phyloP scores from a whole-genome alignment of 2,888 invertebrate species.

The Eretmocerus hayati region DNA sequence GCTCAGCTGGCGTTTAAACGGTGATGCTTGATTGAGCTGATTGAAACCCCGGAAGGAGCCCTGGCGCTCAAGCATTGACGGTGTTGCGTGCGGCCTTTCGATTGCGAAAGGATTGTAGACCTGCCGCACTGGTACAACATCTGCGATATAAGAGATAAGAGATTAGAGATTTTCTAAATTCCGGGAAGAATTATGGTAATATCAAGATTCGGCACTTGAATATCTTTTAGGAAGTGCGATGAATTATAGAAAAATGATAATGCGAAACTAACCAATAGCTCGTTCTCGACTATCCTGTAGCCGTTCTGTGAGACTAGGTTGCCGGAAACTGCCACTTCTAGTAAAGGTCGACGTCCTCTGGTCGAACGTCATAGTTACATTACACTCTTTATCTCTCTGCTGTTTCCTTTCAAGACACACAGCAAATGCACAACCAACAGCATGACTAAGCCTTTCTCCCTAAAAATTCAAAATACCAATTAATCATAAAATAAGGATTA shows the following conservation, averaged over 20 bases:
- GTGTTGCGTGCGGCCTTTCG: constrained; percentile 92
- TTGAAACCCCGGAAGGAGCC: constrained; percentile 90
- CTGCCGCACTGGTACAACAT: constrained; percentile 52
- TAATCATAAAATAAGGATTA: too few relatives aligned
- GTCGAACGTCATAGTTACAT: constrained; percentile 88
- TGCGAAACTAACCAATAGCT: constrained; percentile 51
- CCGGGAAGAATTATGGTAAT: too few relatives aligned
- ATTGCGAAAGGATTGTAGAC: constrained; percentile 88
- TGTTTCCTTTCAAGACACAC: constrained; percentile 97
- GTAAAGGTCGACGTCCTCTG: constrained; percentile 87
- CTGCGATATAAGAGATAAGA: too few relatives aligned
- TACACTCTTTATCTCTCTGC: constrained; percentile 92
- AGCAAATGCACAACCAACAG: constrained; percentile 98
- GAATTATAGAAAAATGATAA: neutral
- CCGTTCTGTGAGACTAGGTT: constrained; percentile 73
- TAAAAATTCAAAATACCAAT: too few relatives aligned
- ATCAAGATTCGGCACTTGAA: too few relatives aligned
- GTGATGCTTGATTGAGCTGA: constrained; percentile 75
- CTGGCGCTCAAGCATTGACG: constrained; percentile 88
- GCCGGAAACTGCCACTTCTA: constrained; percentile 85
- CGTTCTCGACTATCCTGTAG: constrained; percentile 52
- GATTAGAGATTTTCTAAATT: too few relatives aligned
- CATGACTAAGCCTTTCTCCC: constrained; percentile 97
- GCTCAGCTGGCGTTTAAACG: constrained; percentile 93
- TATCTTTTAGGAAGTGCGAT: neutral